Evolutionary conservation across 2,113 vertebrate species (phyloP), one percentile per base, ranked within the genome.

Genomic region (Parus major): DNA sequence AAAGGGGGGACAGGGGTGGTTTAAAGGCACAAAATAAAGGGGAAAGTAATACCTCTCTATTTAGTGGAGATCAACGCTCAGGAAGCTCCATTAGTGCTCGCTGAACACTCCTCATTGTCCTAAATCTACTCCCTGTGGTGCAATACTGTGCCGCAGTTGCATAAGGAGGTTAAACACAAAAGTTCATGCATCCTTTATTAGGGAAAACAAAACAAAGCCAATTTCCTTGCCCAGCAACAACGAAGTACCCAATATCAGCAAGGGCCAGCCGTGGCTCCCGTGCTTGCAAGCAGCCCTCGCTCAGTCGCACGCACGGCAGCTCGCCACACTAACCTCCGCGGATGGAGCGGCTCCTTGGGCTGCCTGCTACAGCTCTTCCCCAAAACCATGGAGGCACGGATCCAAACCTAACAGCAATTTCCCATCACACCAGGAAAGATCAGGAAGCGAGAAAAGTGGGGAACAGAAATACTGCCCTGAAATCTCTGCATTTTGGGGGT

Each of bases 21-120:
- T 42, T 33, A 91, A 94, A 96, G 97, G 88, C 94, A 96, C 95
- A 96, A 97, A 97, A 96, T 79, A 94, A 97, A 91, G 92, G 91
- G 86, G 46, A 95, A 98, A 95, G 70, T 94, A 97, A 96, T 93
- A 90, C 93, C 57, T 92, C 92, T 87, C 60, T 92, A 88, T 87
- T 97, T 88, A 94, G 73, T 80, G 84, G 82, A 95, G 90, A 88
- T 97, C 96, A 90, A 88, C 31, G 10, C 96, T 85, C 61, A 96
- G 47, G 61, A 96, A 93, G 60, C 82, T 97, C 81, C 87, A 61
- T 82, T 75, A 84, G 86, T 84, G 82, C 56, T 84, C 95, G 85
- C 86, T 76, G 96, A 91, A 94, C 92, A 80, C 92, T 91, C 88
- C 85, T 94, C 69, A 78, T 68, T 94, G 53, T 86, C 94, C 88